A percentile compares a stretch with the other conserved stretches of the same genome.
phyloP scores from a whole-genome alignment of 2,888 invertebrate species.

The Rhogogaster chlorosoma region DNA sequence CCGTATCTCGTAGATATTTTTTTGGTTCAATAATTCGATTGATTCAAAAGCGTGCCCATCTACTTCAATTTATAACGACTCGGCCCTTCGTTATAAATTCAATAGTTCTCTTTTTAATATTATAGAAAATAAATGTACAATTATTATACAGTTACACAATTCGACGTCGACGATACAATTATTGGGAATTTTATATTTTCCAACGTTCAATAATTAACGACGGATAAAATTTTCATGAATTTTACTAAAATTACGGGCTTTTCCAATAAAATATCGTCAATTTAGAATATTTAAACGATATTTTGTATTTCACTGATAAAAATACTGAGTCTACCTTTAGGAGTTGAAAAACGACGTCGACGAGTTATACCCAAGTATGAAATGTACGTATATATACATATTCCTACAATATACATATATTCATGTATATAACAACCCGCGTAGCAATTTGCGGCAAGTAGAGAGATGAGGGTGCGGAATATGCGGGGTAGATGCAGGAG shows the following conservation, averaged over 20 bases:
- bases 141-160: too few species aligned
- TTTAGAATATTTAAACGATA: too few species aligned
- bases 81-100: neutral
- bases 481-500: neutral
- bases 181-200: too few species aligned
- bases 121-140: too few species aligned
- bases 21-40: neutral
- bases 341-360: neutral
- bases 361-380: neutral
- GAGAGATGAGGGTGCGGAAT: constrained; percentile 27
- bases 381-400: neutral
- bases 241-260: too few species aligned
- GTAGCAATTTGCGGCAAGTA: constrained; percentile 39
- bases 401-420: neutral
- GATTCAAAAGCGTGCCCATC: neutral
- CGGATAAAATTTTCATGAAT: too few species aligned
- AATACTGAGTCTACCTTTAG: neutral
- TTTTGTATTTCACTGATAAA: neutral
- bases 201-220: too few species aligned
- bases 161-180: too few species aligned
- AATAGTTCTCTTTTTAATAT: neutral
- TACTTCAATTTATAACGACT: neutral
- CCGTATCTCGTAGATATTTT: neutral
- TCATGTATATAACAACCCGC: neutral
- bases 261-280: too few species aligned